Percentiles rank a stretch among this genome's conserved stretches.
phyloP scores from a whole-genome alignment of 2,113 vertebrate genomes.

The Dipodomys stephensi region DNA sequence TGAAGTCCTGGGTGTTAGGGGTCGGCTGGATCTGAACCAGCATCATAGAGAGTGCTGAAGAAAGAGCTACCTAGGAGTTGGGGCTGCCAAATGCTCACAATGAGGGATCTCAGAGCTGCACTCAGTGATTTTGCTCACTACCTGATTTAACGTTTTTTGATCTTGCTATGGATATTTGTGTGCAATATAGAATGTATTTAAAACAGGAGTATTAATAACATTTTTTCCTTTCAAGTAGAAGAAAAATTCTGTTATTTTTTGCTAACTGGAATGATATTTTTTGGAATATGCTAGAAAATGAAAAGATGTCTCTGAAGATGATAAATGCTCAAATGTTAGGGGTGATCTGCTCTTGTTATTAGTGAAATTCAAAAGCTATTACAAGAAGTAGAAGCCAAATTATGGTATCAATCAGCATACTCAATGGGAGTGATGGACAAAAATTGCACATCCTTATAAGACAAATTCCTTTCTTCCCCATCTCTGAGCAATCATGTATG shows the following conservation, averaged over 20 bases:
- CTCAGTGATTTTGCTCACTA: slow-evolving; percentile 16
- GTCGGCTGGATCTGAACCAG: not conserved
- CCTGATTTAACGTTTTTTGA: slow-evolving; percentile 34
- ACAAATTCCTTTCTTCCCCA: not conserved
- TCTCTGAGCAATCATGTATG: slow-evolving; percentile 8
- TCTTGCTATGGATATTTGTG: slow-evolving; percentile 13
- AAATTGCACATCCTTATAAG: not conserved
- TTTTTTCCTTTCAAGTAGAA: slow-evolving; percentile 51
- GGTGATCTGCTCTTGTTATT: slow-evolving; percentile 5
- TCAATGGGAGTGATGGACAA: not conserved
- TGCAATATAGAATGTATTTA: slow-evolving; percentile 35
- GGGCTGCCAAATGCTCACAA: not conserved
- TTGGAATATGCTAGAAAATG: slow-evolving; percentile 35
- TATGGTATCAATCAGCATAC: slow-evolving; percentile 37
- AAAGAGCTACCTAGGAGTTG: not conserved
- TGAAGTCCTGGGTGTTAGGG: not conserved
- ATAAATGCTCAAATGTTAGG: slow-evolving; percentile 16
- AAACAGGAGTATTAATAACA: slow-evolving; percentile 19
- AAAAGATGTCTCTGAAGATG: slow-evolving; percentile 61
- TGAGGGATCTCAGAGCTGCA: not conserved
- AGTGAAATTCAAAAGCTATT: slow-evolving; percentile 47
- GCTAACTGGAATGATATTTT: slow-evolving; percentile 59
- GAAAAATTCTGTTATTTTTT: slow-evolving; percentile 34
- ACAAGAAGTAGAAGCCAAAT: not conserved
- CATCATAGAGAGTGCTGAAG: rapidly evolving